A percentile compares a stretch with the other conserved stretches of the same genome.
These are phyloP conservation scores for Strigamia crassipes DNA, from an alignment of 2,888 invertebrate species.

Conservation along the genomic window DNA sequence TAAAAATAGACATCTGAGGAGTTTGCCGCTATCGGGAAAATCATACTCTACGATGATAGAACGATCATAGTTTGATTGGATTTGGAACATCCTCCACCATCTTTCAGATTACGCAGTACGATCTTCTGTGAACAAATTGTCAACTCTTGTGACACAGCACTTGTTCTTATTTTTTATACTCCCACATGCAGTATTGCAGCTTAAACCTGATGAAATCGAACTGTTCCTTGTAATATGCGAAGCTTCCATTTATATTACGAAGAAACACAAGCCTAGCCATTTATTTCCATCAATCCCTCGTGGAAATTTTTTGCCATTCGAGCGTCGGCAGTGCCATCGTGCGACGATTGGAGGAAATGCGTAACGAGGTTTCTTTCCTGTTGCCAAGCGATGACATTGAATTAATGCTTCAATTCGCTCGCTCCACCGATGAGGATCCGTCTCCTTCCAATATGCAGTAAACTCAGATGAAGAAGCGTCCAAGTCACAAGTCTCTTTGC, in stretches of 20 bases:
- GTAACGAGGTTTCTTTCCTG: conserved; percentile 19
- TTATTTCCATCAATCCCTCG: conserved; percentile 42
- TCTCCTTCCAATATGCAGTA: conserved; percentile 46
- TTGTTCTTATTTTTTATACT: conserved; percentile 39
- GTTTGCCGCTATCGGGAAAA: neutral
- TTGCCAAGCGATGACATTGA: conserved; percentile 45
- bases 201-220: conserved; percentile 42
- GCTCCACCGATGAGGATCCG: conserved; percentile 16
- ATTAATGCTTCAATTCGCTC: conserved; percentile 45
- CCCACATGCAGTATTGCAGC: conserved; percentile 33
- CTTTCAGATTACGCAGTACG: conserved; percentile 20
- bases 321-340: conserved; percentile 34
- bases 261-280: conserved; percentile 32
- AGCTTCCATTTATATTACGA: conserved; percentile 42
- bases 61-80: conserved; percentile 33
- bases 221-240: conserved; percentile 39
- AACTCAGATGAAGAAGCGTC: conserved; percentile 45
- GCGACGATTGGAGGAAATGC: conserved; percentile 33
- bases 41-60: conserved; percentile 20
- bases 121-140: conserved; percentile 6
- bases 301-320: conserved; percentile 38
- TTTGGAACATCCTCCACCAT: conserved; percentile 8
- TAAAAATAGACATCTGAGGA: neutral
- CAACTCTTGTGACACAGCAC: conserved; percentile 35
- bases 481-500: conserved; percentile 40